A percentile compares a stretch with the other conserved stretches of the same genome.
Conservation (phyloP, 2,888 invertebrate species). For the Eurytoma adleriae region DNA sequence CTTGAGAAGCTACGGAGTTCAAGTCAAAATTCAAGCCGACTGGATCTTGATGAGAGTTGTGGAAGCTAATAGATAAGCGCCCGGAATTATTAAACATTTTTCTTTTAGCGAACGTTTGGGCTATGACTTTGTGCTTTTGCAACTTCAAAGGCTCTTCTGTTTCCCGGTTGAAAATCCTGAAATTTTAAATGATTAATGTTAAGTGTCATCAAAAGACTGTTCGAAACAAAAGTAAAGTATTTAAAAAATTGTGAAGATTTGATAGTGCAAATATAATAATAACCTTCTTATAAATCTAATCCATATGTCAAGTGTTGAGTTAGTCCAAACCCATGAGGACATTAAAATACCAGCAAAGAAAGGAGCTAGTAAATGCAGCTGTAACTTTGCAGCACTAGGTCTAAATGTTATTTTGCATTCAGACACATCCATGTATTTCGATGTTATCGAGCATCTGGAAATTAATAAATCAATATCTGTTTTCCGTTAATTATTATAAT, state of each 20-base stretch:
- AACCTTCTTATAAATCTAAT: constrained; percentile 87
- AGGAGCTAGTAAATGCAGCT: constrained; percentile 88
- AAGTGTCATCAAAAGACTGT: constrained; percentile 4
- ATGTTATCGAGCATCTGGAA: constrained; percentile 76
- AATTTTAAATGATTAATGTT: constrained; percentile 57
- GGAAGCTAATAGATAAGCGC: constrained; percentile 90
- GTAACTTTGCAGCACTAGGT: constrained; percentile 89
- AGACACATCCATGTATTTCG: constrained; percentile 69
- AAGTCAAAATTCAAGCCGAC: constrained; percentile 87
- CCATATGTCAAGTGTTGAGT: constrained; percentile 91
- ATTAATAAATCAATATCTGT: constrained; percentile 28
- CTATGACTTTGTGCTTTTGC: constrained; percentile 93
- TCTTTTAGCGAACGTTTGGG: constrained; percentile 92
- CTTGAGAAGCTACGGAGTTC: constrained; percentile 87
- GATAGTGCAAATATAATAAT: constrained; percentile 70
- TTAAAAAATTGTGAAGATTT: background rate
- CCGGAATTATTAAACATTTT: constrained; percentile 90
- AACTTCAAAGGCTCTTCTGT: constrained; percentile 83
- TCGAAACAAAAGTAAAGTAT: background rate
- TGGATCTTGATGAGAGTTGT: constrained; percentile 93
- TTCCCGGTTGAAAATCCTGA: constrained; percentile 86
- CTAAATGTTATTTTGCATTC: constrained; percentile 83
- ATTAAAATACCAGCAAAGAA: constrained; percentile 92
- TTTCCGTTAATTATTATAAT: background rate
- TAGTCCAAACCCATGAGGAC: constrained; percentile 97